Percentiles rank a stretch among this genome's conserved stretches.
These are phyloP conservation scores for Peromyscus californicus DNA, from an alignment of 2,113 vertebrate genomes.

Conservation along the genomic window DNA sequence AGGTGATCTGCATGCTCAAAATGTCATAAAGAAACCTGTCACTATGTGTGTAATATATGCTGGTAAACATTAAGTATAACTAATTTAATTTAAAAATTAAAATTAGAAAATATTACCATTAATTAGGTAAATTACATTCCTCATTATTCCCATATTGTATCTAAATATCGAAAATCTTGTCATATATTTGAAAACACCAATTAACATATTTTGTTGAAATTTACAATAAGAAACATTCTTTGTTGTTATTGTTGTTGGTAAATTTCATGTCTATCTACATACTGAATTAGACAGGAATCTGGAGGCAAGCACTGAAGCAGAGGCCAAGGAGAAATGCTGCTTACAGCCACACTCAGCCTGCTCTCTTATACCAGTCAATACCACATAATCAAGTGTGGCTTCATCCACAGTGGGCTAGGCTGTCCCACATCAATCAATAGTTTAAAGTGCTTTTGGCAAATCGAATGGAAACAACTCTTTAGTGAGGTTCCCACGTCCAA, in stretches of 20 bases:
- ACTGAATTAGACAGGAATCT: not conserved
- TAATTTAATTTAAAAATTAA: not conserved
- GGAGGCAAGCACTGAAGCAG: not conserved
- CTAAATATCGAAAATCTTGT: not conserved
- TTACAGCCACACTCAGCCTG: not conserved
- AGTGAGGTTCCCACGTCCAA: too few species aligned
- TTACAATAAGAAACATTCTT: not conserved
- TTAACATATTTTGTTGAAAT: not conserved
- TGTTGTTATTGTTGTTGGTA: not conserved
- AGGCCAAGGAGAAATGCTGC: not conserved
- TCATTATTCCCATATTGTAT: not conserved
- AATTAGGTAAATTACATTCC: not conserved
- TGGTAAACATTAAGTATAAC: not conserved
- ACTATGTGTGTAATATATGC: not conserved
- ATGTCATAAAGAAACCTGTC: not conserved
- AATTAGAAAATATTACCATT: not conserved
- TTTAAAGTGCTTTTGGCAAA: too few species aligned
- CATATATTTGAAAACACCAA: not conserved
- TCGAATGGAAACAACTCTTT: too few species aligned
- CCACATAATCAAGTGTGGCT: rapidly evolving
- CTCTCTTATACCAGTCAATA: not conserved
- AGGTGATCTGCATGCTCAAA: not conserved
- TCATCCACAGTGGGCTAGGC: not conserved
- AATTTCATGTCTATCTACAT: not conserved
- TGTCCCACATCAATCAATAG: not conserved